A percentile compares a stretch with the other conserved stretches of the same genome.
Conservation (phyloP, 2,888 invertebrate genomes). For the Monopis laevigella region DNA sequence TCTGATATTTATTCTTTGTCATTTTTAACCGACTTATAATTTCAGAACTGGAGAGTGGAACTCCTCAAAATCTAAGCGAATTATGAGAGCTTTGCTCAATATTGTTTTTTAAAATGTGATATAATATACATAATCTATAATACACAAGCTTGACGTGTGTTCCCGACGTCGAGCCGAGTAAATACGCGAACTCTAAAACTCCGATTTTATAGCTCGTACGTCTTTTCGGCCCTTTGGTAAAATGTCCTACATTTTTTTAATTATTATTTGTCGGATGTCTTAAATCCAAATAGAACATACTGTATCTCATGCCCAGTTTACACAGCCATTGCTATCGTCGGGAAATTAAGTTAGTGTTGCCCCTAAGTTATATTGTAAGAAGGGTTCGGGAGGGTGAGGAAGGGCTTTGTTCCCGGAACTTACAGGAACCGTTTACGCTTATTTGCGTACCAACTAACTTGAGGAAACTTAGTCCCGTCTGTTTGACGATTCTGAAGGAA, state of each 20-base stretch:
- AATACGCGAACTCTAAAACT: no score
- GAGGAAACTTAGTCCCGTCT: neutral
- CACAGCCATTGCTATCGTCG: slow-evolving; percentile 26
- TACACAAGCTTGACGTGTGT: no score
- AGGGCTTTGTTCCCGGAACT: slow-evolving; percentile 10
- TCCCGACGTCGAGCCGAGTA: no score
- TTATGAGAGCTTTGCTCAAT: no score
- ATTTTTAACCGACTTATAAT: no score
- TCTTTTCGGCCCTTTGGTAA: no score
- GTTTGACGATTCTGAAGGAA: slow-evolving; percentile 6
- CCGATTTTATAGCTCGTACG: no score
- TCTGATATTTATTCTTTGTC: no score
- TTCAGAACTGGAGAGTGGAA: no score
- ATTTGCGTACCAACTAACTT: slow-evolving; percentile 11
- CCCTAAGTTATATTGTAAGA: slow-evolving; percentile 42
- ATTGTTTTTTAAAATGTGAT: no score
- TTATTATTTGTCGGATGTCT: neutral
- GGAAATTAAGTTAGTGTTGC: slow-evolving; percentile 39
- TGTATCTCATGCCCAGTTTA: slow-evolving; percentile 8
- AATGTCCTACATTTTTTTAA: neutral
- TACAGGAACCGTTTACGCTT: slow-evolving; percentile 7
- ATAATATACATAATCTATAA: no score
- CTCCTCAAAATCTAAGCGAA: no score
- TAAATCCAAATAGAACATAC: slow-evolving; percentile 3
- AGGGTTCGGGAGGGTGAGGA: slow-evolving; percentile 3